Evolutionary conservation across 2,113 vertebrate genomes (phyloP).

Genomic region (Istiophorus platypterus): DNA sequence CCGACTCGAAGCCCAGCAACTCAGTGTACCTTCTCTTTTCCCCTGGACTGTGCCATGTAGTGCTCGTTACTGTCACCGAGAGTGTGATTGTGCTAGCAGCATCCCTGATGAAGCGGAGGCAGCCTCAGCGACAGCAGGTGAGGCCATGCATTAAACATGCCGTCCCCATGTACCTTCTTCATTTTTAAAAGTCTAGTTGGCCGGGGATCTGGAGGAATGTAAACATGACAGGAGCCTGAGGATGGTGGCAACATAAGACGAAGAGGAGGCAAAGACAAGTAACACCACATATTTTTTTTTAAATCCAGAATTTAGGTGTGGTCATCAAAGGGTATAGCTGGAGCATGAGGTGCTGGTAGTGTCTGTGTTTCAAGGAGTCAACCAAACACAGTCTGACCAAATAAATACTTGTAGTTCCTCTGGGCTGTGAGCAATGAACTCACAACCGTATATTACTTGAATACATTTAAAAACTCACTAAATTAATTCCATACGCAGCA

Average conservation of each 20-base stretch:
- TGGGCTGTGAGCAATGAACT: neutral
- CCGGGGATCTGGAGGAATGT: conserved; percentile 40
- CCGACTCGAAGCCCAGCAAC: conserved; percentile 21
- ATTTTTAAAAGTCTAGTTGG: conserved; percentile 63
- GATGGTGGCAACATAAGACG: conserved; percentile 31
- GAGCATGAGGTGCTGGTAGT: neutral
- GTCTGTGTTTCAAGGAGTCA: conserved; percentile 1
- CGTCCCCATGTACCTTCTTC: conserved; percentile 39
- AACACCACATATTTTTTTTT: neutral
- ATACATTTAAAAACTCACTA: neutral
- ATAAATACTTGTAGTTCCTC: neutral
- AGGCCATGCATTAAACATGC: conserved; percentile 71
- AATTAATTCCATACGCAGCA: neutral
- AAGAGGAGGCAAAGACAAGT: conserved; percentile 5
- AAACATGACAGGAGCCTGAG: conserved; percentile 55
- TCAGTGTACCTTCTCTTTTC: conserved; percentile 18
- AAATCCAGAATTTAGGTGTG: neutral
- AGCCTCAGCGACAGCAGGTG: conserved; percentile 46
- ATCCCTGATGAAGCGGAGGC: conserved; percentile 54
- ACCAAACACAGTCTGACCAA: neutral
- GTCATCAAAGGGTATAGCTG: neutral
- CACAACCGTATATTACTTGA: neutral
- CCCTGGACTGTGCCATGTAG: conserved; percentile 26
- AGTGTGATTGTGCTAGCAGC: conserved; percentile 37
- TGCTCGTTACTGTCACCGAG: conserved; percentile 17